phyloP scores from a whole-genome alignment of 1,140 invertebrate species.

The Eupeodes corollae region DNA sequence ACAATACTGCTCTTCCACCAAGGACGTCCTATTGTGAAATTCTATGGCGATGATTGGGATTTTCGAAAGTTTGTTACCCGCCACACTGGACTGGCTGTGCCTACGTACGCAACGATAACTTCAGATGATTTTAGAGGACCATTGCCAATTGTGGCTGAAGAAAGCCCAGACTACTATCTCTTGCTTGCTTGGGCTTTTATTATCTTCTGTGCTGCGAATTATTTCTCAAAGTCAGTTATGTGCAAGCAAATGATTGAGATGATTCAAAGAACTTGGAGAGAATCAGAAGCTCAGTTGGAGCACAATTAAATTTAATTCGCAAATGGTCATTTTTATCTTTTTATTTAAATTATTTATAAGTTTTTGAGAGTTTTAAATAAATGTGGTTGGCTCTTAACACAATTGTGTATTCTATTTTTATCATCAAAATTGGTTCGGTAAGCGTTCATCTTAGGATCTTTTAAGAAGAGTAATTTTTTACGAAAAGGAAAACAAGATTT shows the following conservation, averaged over 20 bases:
- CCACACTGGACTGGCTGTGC: conserved; percentile 58
- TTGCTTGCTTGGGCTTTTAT: conserved; percentile 80
- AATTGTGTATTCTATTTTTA: no score
- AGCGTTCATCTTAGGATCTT: no score
- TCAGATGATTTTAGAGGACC: conserved; percentile 71
- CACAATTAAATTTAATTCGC: conserved; percentile 55
- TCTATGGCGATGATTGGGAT: conserved; percentile 70
- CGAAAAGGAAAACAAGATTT: no score
- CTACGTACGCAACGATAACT: conserved; percentile 52
- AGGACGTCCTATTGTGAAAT: conserved; percentile 74
- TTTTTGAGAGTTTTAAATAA: no score
- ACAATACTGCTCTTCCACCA: conserved; percentile 89
- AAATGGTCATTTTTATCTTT: no score
- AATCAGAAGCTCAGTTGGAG: conserved; percentile 80
- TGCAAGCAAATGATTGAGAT: conserved; percentile 74
- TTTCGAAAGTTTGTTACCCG: conserved; percentile 73
- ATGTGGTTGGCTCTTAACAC: no score
- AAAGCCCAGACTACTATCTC: conserved; percentile 71
- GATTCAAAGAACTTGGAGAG: conserved; percentile 78
- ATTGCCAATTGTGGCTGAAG: conserved; percentile 55
- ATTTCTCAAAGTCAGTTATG: conserved; percentile 63
- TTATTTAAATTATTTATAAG: no score
- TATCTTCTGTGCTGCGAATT: conserved; percentile 59
- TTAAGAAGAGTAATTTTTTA: no score
- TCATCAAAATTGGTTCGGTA: no score